Evolutionary conservation across 2,888 invertebrate species (phyloP), one percentile per base, ranked within the genome.

Genomic region (Euzophera pinguis): DNA sequence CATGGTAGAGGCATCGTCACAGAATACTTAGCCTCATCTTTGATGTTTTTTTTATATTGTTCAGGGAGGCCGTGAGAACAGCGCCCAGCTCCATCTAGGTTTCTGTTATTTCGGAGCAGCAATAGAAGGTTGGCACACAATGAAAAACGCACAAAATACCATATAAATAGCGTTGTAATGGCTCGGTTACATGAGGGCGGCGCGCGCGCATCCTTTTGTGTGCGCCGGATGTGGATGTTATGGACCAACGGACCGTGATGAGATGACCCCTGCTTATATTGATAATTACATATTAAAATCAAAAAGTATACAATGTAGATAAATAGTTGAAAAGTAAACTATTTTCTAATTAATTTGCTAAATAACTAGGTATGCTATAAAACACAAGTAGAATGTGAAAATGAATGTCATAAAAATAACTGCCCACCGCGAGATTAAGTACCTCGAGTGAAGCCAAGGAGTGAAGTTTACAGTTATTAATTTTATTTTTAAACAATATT

Each of bases 151-250:
- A 80, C 81, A 84, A 84, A 85, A 75, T 80, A 75, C 77, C 85
- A 86, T 87, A 81, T 86, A 87, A 47, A 84, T 80, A 78, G 79
- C 72, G 65, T 52, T 64, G 65, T 78, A 81, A 81, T 77, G 69
- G 57, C 69, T 71, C 63, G 75, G 78, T 80, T 79, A 76, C 68
- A 80, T 75, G 77, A 71, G 65, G 61, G 48, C 54, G 62, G 47
- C 70, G 73, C 69, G 67, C 63, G 67, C 71, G 69, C 68, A 66
- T 62, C 68, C 62, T 67, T 50, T 78, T 77, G 75, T 77, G 56
- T 52, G 58, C 62, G 65, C 65, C 76, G 81, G 79, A 81, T 69
- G 71, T 71, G 60, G 62, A 63, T 63, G 56, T 57, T n/a, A 32
- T 47, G 29, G 42, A 12, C 48, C 53, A 48, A 22, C 54, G 47